Evolutionary conservation across 2,888 invertebrate species (phyloP), one percentile per base, ranked within the genome.

Genomic region (Spicauda simplicius): DNA sequence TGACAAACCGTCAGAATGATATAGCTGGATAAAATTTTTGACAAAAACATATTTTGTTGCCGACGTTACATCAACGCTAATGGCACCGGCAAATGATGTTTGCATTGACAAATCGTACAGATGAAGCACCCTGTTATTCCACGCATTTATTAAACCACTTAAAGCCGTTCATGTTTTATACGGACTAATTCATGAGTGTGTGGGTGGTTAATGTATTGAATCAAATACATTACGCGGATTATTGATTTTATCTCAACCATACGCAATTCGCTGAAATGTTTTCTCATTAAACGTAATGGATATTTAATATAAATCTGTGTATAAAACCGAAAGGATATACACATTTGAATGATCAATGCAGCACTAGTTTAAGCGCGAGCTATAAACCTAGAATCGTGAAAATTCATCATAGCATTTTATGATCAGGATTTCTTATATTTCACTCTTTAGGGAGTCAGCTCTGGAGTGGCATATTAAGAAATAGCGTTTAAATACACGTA

Each of bases 31-130:
- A 25, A 25, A 25, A 25, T 25, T 45, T 45, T 45, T 14, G 45
- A 2, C 4, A 45, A 12, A 45, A n/a, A 12, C 14, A 45, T 45
- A 14, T 45, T 10, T 57, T 33, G 18, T 7, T 57, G 57, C 18
- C 14, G 18, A 57, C 41, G 19, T 57, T 57, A 57, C 57, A 41
- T 57, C 57, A 14, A 41, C 25, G 45, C 41, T 57, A 57, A 19
- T 48, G 16, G n/a, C 48, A 59, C n/a, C 41, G 48, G 16, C 25
- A 59, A 59, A 59, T 58, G 19, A 48, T 48, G 48, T 59, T 59
- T 59, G 58, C 48, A 59, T 59, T 48, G 58, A 59, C 58, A 59
- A 59, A 59, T 59, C 48, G 16, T 48, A 16, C 58, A 25, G n/a
- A 11, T 48, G 48, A 59, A 59, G 58, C 25, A 48, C 48, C 48